Conservation (phyloP, 2,113 vertebrate genomes). For the Leptobrachium leishanense region DNA sequence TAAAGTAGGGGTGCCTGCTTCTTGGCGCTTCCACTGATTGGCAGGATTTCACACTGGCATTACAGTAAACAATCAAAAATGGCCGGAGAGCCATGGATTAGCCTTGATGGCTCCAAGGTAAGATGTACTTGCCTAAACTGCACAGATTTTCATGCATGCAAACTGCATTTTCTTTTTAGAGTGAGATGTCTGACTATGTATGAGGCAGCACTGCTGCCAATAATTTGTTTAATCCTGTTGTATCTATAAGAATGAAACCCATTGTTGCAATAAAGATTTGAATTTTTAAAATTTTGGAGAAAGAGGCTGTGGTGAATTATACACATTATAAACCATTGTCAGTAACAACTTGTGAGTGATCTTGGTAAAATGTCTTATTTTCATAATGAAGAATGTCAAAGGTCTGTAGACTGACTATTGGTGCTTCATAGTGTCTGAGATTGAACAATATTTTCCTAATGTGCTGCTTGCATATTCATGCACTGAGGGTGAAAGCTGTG, state of each 20-base stretch:
- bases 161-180: too few species aligned
- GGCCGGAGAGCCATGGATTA: too few species aligned
- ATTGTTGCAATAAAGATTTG: slow-evolving; percentile 74
- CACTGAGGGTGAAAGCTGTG: slow-evolving; percentile 59
- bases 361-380: slow-evolving; percentile 65
- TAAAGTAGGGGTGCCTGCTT: too few species aligned
- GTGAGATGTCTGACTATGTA: slow-evolving; percentile 43
- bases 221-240: slow-evolving; percentile 54
- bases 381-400: slow-evolving; percentile 68
- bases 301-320: slow-evolving; percentile 63
- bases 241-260: slow-evolving; percentile 62
- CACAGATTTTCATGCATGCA: too few species aligned
- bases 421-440: slow-evolving; percentile 73
- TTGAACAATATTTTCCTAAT: slow-evolving; percentile 60
- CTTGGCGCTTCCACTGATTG: too few species aligned
- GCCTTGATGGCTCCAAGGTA: too few species aligned
- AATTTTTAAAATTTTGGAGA: slow-evolving; percentile 72
- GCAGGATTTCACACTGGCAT: too few species aligned
- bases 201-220: slow-evolving; percentile 57
- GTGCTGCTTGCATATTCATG: slow-evolving; percentile 59
- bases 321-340: slow-evolving; percentile 60
- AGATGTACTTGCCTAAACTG: too few species aligned
- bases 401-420: slow-evolving; percentile 71
- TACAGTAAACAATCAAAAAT: too few species aligned
- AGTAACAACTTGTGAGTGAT: slow-evolving; percentile 65